Conservation (phyloP, 2,888 invertebrate species). For the Pollenia amentaria region DNA sequence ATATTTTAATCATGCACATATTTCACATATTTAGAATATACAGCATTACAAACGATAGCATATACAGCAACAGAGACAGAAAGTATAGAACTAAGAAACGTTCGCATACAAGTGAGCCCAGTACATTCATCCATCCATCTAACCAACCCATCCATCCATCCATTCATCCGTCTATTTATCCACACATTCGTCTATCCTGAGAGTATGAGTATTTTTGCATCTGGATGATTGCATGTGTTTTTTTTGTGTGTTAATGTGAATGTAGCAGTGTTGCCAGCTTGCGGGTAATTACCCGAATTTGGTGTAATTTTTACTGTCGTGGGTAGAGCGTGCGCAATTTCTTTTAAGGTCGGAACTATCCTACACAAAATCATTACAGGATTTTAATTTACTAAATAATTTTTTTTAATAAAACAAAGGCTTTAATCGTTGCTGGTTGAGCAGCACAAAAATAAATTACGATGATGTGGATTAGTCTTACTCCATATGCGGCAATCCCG, state of each 20-base stretch:
- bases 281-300: not conserved
- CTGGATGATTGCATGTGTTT: slow-evolving; percentile 25
- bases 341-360: too few species aligned
- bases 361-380: too few species aligned
- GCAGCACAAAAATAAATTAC: too few species aligned
- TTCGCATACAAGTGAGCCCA: slow-evolving; percentile 37
- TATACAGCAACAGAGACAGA: slow-evolving; percentile 6
- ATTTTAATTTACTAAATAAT: too few species aligned
- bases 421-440: too few species aligned
- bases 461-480: too few species aligned
- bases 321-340: too few species aligned
- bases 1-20: not conserved
- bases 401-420: too few species aligned
- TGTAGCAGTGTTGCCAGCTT: too few species aligned
- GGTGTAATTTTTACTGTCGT: not conserved
- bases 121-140: slow-evolving; percentile 43
- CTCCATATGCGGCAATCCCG: too few species aligned
- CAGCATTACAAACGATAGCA: not conserved
- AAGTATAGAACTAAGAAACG: slow-evolving; percentile 11
- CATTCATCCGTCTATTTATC: slow-evolving; percentile 27
- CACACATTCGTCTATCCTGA: slow-evolving; percentile 24
- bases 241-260: not conserved
- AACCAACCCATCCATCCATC: slow-evolving; percentile 37
- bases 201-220: slow-evolving; percentile 45
- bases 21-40: not conserved